Evolutionary conservation across 1,140 invertebrate species (phyloP), one percentile per base, ranked within the genome.

Genomic region (Planococcus citri): DNA sequence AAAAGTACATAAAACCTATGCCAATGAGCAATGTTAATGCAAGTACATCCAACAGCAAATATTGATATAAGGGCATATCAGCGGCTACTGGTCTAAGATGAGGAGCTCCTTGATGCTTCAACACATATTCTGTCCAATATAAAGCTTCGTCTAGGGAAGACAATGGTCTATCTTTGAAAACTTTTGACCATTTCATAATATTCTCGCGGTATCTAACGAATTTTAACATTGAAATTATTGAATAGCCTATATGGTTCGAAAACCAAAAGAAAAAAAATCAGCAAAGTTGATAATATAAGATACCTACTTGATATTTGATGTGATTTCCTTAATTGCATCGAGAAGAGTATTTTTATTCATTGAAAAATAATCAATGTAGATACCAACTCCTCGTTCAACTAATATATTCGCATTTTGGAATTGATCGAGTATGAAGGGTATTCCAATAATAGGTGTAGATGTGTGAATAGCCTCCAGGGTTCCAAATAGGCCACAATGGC

Each of bases 401-500:
- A 79, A 77, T 86, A 0, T 88, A 87, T 78, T 89, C n/a, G n/a
- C n/a, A n/a, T n/a, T n/a, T n/a, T n/a, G n/a, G n/a, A n/a, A n/a
- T n/a, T n/a, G n/a, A n/a, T 90, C 88, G 73, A 87, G 89, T 77
- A 89, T 92, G 0, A 89, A 86, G 10, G 87, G 89, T 72, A 88
- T 83, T 12, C 81, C 83, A 14, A 91, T 84, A 0, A 91, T 85
- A 0, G 91, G 90, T 0, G 89, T 86, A 12, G 86, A 89, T 74
- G 89, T 87, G 75, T 86, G 90, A 8, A 89, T 87, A 0, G 89
- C 87, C 76, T 94, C 91, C 74, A 87, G 89, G 78, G 90, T 85
- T 72, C 88, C 89, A 61, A 91, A 80, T 1, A 91, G n/a, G n/a
- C n/a, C n/a, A n/a, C n/a, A n/a, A n/a, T n/a, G n/a, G n/a, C n/a